Conservation (phyloP, 2,797 vertebrate species). For the Lacerta viridis region DNA sequence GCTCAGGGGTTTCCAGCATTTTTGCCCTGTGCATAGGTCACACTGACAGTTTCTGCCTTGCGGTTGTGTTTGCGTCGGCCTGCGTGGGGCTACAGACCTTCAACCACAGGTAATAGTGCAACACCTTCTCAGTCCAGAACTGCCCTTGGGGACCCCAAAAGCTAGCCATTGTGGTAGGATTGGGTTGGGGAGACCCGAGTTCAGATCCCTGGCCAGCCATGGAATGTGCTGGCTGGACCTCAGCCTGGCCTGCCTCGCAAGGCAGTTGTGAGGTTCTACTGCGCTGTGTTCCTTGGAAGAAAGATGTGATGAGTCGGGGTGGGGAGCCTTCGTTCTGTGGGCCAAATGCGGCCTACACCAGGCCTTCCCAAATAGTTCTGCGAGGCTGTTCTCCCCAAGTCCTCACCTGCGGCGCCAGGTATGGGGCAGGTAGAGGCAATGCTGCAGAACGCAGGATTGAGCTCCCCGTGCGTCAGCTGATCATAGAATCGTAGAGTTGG, state of each 20-base stretch:
- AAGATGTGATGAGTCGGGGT: neutral
- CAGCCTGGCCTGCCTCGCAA: neutral
- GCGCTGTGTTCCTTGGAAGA: neutral
- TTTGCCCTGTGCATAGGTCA: slow-evolving; percentile 93
- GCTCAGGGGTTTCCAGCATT: slow-evolving; percentile 92
- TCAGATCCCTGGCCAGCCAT: neutral
- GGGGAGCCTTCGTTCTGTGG: too few species aligned
- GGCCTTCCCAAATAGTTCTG: too few species aligned
- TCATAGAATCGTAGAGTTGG: too few species aligned
- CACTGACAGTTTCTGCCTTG: slow-evolving; percentile 88
- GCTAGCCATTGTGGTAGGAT: neutral
- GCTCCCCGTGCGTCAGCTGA: too few species aligned
- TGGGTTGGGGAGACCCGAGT: neutral
- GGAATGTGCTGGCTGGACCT: neutral
- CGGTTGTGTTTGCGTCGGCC: slow-evolving; percentile 90
- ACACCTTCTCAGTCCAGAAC: too few species aligned
- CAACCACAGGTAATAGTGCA: slow-evolving; percentile 89
- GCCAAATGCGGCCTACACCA: too few species aligned
- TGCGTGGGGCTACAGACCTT: slow-evolving; percentile 94
- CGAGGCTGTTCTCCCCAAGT: too few species aligned
- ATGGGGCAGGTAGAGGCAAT: too few species aligned
- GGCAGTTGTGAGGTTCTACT: neutral
- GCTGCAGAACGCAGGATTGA: too few species aligned
- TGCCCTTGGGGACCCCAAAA: neutral
- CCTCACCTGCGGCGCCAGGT: too few species aligned